phyloP scores from a whole-genome alignment of 2,888 invertebrate genomes.

The Diarsia mendica region DNA sequence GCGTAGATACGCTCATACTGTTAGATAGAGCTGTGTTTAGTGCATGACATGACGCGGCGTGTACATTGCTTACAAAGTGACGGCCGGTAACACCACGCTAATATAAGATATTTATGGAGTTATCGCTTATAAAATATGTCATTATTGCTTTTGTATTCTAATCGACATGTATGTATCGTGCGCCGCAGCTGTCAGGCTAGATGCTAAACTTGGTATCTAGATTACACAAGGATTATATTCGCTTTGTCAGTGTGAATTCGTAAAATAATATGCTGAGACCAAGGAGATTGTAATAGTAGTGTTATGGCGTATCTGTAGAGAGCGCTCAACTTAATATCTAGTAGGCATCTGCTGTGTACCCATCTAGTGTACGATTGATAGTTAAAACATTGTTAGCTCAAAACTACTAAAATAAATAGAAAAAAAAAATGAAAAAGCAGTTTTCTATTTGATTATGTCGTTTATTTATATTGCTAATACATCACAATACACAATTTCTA shows the following conservation, averaged over 20 bases:
- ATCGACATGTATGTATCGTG: slow-evolving; percentile 66
- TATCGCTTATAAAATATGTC: slow-evolving; percentile 64
- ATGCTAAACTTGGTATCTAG: slow-evolving; percentile 66
- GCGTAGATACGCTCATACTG: slow-evolving; percentile 79
- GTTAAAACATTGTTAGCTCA: slow-evolving; percentile 28
- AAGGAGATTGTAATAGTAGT: slow-evolving; percentile 76
- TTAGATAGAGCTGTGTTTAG: slow-evolving; percentile 83
- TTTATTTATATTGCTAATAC: slow-evolving; percentile 54
- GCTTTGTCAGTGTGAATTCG: slow-evolving; percentile 85
- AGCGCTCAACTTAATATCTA: slow-evolving; percentile 58
- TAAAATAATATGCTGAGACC: slow-evolving; percentile 76
- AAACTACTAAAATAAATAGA: slow-evolving; percentile 14
- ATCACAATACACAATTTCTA: slow-evolving; percentile 68
- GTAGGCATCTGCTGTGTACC: slow-evolving; percentile 13
- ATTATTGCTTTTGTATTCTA: slow-evolving; percentile 72
- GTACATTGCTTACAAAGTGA: slow-evolving; percentile 70
- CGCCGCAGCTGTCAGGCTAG: slow-evolving; percentile 63
- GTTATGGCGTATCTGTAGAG: slow-evolving; percentile 66
- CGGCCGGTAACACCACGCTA: slow-evolving; percentile 58
- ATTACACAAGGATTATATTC: slow-evolving; percentile 73
- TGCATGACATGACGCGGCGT: slow-evolving; percentile 72
- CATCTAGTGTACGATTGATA: slow-evolving; percentile 18
- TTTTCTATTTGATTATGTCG: slow-evolving; percentile 39
- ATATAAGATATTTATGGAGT: slow-evolving; percentile 60
- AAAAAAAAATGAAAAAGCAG: slow-evolving; percentile 10